Evolutionary conservation across 2,113 vertebrate species (phyloP), one percentile per base, ranked within the genome.

Genomic region (Megaleporinus macrocephalus): DNA sequence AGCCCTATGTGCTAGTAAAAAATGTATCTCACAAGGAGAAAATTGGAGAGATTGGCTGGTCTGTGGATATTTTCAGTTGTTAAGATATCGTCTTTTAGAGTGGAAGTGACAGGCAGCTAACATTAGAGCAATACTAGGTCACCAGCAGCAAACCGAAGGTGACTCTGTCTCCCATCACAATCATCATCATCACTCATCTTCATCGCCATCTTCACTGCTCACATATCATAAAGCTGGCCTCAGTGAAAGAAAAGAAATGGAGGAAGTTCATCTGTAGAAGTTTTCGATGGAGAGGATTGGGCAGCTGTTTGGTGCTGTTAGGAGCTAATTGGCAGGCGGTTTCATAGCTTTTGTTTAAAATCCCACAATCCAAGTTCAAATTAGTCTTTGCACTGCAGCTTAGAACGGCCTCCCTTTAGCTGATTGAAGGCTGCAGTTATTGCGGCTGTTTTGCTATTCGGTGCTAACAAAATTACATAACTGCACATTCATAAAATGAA

Each of bases 161-260:
- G 66, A 71, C 66, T 61, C 24, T 59, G 47, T 69, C 30, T 26
- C 22, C n/a, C 51, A 24, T 78, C 61, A 66, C 20, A 63, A 55
- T 55, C 63, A 57, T 68, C 63, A 55, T 55, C 62, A 59, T 44
- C 30, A 53, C 49, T 75, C 73, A 53, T 78, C 27, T 51, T 53
- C 47, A 66, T 66, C 61, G 44, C 7, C 24, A 20, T 61, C 57
- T 18, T 69, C 30, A 41, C 12, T 6, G 65, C 27, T 57, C 65
- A 57, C 14, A 9, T 27, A 16, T 26, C 22, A 70, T 15, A 70
- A 24, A 36, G 20, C 33, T 26, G 57, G 24, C 0, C 10, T 61
- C n/a, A 4, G n/a, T 22, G 33, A 36, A 36, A 68, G 33, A 11
- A 33, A 61, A 24, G 57, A 11, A 61, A 0, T 61, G 9, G 57